Base-by-base conservation (phyloP, 2,113 vertebrate genomes). In the Fulmarus glacialis region DNA sequence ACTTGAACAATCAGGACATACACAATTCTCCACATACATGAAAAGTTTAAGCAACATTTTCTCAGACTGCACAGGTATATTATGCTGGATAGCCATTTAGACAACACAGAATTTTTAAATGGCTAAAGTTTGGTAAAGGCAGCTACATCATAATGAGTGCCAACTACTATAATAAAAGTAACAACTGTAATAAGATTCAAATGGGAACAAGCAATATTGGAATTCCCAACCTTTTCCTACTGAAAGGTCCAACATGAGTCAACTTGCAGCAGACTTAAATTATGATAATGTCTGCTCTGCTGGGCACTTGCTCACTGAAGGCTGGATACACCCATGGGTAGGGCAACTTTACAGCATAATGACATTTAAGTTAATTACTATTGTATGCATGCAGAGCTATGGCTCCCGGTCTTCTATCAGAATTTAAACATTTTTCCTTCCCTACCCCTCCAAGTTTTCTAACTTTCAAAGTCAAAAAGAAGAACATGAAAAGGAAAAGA, bases 271-370 rank as follows among this genome's bases (percentile, higher is more conserved):
- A 96, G 68, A 87, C 68, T 50, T 48, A 38, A 6, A 80, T 11
- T 6, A 84, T 59, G 55, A 82, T 77, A 38, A 78, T 32, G 81
- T 64, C 87, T 95, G 73, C 60, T 89, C 81, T 82, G 42, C 73
- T 63, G 52, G 77, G 84, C 59, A 52, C 84, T 71, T 59, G 80
- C 73, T 93, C 77, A 87, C 81, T 8, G 2, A 67, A 67, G 48
- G 60, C 70, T 93, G 66, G 66, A 93, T 85, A 95, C 95, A 75
- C 95, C 93, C 95, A 95, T 64, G 82, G 91, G 97, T 29, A 93
- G 91, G 91, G 96, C 87, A 93, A 90, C 47, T 94, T 91, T 38
- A 91, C 21, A 93, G 70, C 24, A 90, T 87, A 95, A 87, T 75
- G 52, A 90, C 64, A 93, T 64, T 55, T 29, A 59, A 92, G 80